Evolutionary conservation across 2,888 invertebrate genomes (phyloP).

Genomic region (Ochropleura leucogaster): DNA sequence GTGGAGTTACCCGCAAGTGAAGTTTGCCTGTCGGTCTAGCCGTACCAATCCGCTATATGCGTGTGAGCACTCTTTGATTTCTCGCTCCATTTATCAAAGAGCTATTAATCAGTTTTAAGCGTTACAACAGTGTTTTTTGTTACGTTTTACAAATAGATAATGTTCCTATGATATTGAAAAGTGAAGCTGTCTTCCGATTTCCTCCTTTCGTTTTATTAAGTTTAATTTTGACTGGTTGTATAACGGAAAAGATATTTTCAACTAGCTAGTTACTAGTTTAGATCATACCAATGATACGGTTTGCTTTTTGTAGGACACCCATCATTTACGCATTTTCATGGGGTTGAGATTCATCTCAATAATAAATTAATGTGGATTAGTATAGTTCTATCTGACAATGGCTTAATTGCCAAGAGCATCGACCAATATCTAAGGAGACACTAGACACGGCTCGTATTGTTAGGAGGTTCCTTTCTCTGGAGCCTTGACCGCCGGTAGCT

Average conservation of each 20-base stretch:
- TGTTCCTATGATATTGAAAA: slow-evolving; percentile 42
- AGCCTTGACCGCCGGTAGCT: too few relatives aligned
- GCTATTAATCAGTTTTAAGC: slow-evolving; percentile 80
- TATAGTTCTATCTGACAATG: too few relatives aligned
- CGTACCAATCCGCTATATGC: slow-evolving; percentile 67
- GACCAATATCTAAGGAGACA: too few relatives aligned
- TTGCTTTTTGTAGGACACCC: too few relatives aligned
- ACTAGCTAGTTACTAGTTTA: not conserved
- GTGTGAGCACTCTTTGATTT: slow-evolving; percentile 82
- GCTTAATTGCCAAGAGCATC: too few relatives aligned
- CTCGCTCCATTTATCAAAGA: slow-evolving; percentile 84
- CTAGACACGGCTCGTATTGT: too few relatives aligned
- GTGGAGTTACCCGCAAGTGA: slow-evolving; percentile 28
- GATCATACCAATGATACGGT: not conserved
- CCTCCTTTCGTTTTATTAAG: not conserved
- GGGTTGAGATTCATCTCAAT: not conserved
- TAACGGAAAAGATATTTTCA: not conserved
- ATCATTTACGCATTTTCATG: not conserved
- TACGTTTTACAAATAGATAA: slow-evolving; percentile 57
- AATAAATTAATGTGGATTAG: too few relatives aligned
- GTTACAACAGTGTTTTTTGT: slow-evolving; percentile 78
- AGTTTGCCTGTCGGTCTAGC: slow-evolving; percentile 57
- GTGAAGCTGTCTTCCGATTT: slow-evolving; percentile 52
- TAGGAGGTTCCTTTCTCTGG: too few relatives aligned
- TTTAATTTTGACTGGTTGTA: not conserved